Conservation (phyloP, 1,140 invertebrate genomes). For the Drosophila auraria region DNA sequence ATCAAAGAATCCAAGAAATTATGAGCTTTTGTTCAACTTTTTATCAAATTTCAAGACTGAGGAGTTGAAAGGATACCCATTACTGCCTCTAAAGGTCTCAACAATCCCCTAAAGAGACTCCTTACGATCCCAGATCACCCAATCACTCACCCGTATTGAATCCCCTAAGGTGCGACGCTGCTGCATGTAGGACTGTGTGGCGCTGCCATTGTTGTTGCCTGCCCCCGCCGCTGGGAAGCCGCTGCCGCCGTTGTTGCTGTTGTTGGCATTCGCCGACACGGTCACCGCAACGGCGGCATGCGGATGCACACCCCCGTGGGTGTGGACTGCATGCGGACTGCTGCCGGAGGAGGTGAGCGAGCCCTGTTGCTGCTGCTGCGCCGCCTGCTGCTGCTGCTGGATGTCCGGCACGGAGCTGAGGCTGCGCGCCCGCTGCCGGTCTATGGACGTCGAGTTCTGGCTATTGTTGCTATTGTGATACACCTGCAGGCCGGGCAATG, state of each 20-base stretch:
- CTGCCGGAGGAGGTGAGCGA: conserved; percentile 50
- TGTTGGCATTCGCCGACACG: conserved; percentile 82
- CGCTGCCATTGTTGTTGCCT: conserved; percentile 69
- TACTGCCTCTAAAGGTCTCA: too few species aligned
- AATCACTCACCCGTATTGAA: conserved; percentile 72
- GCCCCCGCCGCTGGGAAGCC: conserved; percentile 28
- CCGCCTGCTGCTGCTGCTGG: conserved; percentile 84
- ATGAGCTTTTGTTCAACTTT: background rate
- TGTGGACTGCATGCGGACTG: conserved; percentile 58
- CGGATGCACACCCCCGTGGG: conserved; percentile 53
- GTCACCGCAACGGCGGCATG: conserved; percentile 56
- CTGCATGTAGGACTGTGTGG: conserved; percentile 68
- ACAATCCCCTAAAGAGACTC: rapidly evolving
- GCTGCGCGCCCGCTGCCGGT: conserved; percentile 92
- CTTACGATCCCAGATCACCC: background rate
- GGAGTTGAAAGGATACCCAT: too few species aligned
- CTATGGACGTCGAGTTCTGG: conserved; percentile 83
- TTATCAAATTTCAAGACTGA: background rate
- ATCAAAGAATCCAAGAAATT: background rate
- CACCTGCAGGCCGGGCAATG: conserved; percentile 90
- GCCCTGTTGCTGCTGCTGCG: conserved; percentile 61
- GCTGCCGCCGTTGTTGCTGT: conserved; percentile 83
- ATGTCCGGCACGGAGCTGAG: conserved; percentile 93
- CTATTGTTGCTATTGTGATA: conserved; percentile 81
- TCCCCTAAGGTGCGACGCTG: conserved; percentile 69